Conservation (phyloP, 2,888 invertebrate species). For the Erebia ligea region DNA sequence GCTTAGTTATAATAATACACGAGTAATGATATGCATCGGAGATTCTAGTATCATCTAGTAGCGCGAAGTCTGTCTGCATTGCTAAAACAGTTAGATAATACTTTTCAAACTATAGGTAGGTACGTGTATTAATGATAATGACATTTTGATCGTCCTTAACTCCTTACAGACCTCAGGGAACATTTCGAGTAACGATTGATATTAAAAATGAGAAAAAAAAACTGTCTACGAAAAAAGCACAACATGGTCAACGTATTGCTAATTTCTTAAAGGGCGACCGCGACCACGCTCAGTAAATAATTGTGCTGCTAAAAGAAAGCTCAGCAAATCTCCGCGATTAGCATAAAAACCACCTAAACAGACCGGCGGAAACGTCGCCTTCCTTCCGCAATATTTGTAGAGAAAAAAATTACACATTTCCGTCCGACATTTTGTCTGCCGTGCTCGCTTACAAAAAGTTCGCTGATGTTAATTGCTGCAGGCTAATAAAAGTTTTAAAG, state of each 20-base stretch:
- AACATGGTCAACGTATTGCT: constrained; percentile 51
- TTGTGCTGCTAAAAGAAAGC: constrained; percentile 74
- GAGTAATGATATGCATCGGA: no score
- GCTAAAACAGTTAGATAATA: no score
- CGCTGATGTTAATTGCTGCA: constrained; percentile 73
- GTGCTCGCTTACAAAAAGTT: constrained; percentile 60
- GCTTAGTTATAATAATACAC: no score
- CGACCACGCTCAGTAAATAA: constrained; percentile 67
- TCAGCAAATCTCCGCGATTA: constrained; percentile 78
- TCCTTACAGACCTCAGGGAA: no score
- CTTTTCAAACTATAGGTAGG: no score
- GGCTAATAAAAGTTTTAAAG: constrained; percentile 63
- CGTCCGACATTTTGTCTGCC: constrained; percentile 72
- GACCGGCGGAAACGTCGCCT: constrained; percentile 73
- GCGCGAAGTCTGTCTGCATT: no score
- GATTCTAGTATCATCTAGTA: no score
- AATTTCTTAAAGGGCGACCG: constrained; percentile 67
- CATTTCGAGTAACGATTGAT: no score
- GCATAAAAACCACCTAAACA: constrained; percentile 82
- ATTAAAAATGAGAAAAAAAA: neutral
- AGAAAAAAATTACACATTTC: constrained; percentile 78
- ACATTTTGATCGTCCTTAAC: no score
- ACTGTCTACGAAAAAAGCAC: neutral
- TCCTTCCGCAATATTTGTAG: constrained; percentile 81
- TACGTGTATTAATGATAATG: no score